Percentiles rank a stretch among this genome's conserved stretches.
phyloP scores from a whole-genome alignment of 2,888 invertebrate species.

The Dimorphilus gyrociliatus region DNA sequence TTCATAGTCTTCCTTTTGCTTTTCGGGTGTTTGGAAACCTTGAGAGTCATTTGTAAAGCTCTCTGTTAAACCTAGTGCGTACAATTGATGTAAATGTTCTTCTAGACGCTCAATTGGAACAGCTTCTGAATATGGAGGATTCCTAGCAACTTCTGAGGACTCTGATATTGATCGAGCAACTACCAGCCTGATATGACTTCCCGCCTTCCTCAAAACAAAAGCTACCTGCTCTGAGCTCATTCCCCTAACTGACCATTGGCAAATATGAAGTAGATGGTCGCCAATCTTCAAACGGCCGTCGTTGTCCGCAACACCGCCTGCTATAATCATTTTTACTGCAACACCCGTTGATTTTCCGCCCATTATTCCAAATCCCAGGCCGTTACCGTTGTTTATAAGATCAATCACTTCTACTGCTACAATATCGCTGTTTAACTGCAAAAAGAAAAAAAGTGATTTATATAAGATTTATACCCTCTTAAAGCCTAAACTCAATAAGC shows the following conservation, averaged over 20 bases:
- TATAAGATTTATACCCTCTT: too few relatives aligned
- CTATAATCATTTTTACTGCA: slow-evolving; percentile 69
- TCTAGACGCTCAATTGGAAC: too few relatives aligned
- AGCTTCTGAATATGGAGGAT: too few relatives aligned
- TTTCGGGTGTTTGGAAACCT: too few relatives aligned
- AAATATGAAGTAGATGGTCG: slow-evolving; percentile 70
- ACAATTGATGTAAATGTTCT: too few relatives aligned
- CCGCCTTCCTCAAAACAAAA: slow-evolving; percentile 72
- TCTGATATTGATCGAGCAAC: slow-evolving; percentile 54
- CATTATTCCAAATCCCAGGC: slow-evolving; percentile 88
- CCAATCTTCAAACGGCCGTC: slow-evolving; percentile 81
- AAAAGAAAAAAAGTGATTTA: too few relatives aligned
- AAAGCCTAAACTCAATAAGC: too few relatives aligned
- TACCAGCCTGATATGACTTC: slow-evolving; percentile 72
- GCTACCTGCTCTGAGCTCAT: slow-evolving; percentile 80
- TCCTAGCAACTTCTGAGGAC: too few relatives aligned
- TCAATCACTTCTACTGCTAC: slow-evolving; percentile 92
- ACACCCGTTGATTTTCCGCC: slow-evolving; percentile 82
- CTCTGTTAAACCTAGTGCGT: too few relatives aligned
- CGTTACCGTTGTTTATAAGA: slow-evolving; percentile 82
- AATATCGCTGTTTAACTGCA: too few relatives aligned
- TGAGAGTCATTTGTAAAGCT: too few relatives aligned
- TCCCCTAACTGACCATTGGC: slow-evolving; percentile 70
- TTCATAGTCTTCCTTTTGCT: too few relatives aligned
- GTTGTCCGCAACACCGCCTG: slow-evolving; percentile 21